phyloP scores from a whole-genome alignment of 2,113 vertebrate genomes.

The Sinocyclocheilus rhinocerous region DNA sequence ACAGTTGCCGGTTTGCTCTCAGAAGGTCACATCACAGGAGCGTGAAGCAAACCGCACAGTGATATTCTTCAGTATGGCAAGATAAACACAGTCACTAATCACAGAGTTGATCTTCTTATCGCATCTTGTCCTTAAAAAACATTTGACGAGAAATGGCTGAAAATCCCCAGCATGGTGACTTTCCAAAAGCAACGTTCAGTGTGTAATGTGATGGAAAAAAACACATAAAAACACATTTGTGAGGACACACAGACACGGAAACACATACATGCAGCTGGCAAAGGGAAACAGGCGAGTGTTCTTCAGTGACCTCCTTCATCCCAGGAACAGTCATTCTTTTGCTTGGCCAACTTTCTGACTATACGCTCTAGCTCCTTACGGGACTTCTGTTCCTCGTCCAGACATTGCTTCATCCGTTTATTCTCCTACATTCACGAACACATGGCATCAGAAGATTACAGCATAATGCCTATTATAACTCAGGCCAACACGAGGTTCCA shows the following conservation, averaged over 20 bases:
- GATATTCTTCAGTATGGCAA: neutral
- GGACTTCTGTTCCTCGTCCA: constrained; percentile 96
- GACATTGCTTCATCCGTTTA: constrained; percentile 94
- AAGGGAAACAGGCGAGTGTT: constrained; percentile 55
- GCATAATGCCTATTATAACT: no score
- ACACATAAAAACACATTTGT: constrained; percentile 41
- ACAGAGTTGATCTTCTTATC: constrained; percentile 27
- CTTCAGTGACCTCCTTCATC: constrained; percentile 83
- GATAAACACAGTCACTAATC: neutral
- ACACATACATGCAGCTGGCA: constrained; percentile 22
- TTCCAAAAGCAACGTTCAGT: constrained; percentile 36
- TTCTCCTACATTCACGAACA: constrained; percentile 81
- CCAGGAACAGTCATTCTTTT: constrained; percentile 88
- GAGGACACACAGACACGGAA: constrained; percentile 38
- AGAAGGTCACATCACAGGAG: constrained; percentile 14
- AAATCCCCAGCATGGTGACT: constrained; percentile 34
- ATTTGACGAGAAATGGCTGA: neutral
- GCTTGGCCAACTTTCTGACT: constrained; percentile 90
- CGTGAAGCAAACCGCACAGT: neutral
- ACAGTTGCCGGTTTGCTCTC: neutral
- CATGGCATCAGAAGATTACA: neutral
- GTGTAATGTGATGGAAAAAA: constrained; percentile 37
- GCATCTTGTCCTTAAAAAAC: constrained; percentile 38
- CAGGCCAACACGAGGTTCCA: neutral
- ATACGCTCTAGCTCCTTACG: constrained; percentile 93